Evolutionary conservation across 2,888 invertebrate genomes (phyloP).

Genomic region (Agrotis segetum): DNA sequence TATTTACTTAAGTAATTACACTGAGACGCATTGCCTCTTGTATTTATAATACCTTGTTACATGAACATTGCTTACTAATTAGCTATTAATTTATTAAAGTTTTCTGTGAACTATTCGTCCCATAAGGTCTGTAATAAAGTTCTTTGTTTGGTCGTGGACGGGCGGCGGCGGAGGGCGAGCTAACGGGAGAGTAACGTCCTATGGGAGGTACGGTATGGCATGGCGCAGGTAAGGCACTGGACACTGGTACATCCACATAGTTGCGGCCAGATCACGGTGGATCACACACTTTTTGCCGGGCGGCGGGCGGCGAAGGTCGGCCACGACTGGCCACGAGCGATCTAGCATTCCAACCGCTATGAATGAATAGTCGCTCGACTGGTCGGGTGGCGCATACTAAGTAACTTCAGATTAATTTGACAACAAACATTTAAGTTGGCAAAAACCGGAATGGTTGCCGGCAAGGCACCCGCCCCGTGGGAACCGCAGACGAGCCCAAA

Average conservation of each 20-base stretch:
- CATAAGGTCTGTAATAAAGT: slow-evolving; percentile 49
- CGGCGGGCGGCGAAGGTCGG: slow-evolving; percentile 82
- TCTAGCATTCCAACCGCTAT: slow-evolving; percentile 90
- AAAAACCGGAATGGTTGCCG: slow-evolving; percentile 86
- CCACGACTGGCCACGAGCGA: slow-evolving; percentile 76
- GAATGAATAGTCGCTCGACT: slow-evolving; percentile 89
- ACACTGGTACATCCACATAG: slow-evolving; percentile 80
- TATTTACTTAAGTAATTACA: not conserved
- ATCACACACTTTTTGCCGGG: slow-evolving; percentile 80
- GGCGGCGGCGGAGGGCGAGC: slow-evolving; percentile 55
- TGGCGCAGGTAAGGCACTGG: slow-evolving; percentile 71
- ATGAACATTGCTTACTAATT: slow-evolving; percentile 21
- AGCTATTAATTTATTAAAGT: slow-evolving; percentile 33
- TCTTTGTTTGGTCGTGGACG: slow-evolving; percentile 55
- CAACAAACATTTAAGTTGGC: slow-evolving; percentile 89
- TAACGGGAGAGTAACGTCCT: slow-evolving; percentile 73
- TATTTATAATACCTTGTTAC: slow-evolving; percentile 20
- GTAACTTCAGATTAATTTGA: slow-evolving; percentile 89
- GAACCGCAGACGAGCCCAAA: slow-evolving; percentile 80
- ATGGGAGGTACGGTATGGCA: slow-evolving; percentile 67
- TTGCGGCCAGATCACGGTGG: slow-evolving; percentile 76
- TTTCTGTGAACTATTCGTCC: slow-evolving; percentile 47
- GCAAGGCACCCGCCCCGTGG: slow-evolving; percentile 86
- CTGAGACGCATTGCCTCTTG: not conserved
- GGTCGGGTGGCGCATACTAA: slow-evolving; percentile 86